These are phyloP conservation scores for Oasisia sp. DNA, from an alignment of 2,888 invertebrate species.

Conservation along the genomic window DNA sequence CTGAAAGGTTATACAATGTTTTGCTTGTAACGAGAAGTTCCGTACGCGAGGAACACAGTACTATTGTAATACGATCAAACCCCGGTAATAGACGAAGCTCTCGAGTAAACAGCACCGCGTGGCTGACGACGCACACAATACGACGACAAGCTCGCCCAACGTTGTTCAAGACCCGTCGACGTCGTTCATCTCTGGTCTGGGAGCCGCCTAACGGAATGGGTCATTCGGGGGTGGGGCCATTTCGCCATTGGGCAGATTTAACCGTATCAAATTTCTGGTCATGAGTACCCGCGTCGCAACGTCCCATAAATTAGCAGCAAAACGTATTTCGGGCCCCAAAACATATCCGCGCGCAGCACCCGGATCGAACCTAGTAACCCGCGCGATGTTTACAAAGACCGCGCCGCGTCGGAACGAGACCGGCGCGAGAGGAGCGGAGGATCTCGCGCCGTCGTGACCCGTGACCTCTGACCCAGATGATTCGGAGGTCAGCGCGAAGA, in stretches of 20 bases:
- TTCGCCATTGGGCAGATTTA: neutral
- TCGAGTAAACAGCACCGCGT: neutral
- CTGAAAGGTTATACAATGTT: neutral
- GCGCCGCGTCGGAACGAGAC: neutral
- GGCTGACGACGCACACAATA: neutral
- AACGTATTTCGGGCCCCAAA: neutral
- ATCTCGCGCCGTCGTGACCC: neutral
- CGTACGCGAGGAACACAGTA: neutral
- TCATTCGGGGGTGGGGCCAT: neutral
- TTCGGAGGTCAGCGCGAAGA: slow-evolving; percentile 6
- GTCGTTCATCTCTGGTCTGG: neutral
- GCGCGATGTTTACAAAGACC: neutral
- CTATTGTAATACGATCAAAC: neutral
- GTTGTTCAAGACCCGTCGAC: neutral
- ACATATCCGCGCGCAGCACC: neutral
- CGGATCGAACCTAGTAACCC: neutral
- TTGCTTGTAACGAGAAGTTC: neutral
- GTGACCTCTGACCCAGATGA: slow-evolving; percentile 1
- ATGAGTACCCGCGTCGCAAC: neutral
- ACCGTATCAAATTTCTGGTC: neutral
- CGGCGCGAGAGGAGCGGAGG: neutral
- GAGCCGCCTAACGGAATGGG: neutral
- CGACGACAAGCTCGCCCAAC: neutral
- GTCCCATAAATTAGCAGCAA: neutral
- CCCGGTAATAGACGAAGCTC: neutral